Conservation (phyloP, 1,140 invertebrate species). For the Lepidostoma basale region DNA sequence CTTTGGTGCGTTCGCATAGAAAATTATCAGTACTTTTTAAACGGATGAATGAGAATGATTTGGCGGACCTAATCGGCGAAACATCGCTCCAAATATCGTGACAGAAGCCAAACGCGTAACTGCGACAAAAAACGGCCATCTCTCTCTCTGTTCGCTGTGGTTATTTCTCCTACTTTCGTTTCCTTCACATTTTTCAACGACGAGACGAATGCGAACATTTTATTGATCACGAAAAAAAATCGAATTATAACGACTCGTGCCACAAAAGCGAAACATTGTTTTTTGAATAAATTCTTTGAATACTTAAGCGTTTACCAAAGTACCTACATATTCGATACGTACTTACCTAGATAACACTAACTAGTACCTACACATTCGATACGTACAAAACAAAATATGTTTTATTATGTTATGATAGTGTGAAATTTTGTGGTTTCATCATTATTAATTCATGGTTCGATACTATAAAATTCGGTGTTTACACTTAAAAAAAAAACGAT, state of each 20-base stretch:
- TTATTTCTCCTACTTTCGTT: neutral
- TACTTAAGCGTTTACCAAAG: too few species aligned
- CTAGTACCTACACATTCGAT: too few species aligned
- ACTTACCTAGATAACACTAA: too few species aligned
- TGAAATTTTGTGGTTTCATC: too few species aligned
- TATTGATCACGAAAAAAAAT: neutral
- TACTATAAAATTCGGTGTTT: too few species aligned
- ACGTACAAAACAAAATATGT: too few species aligned
- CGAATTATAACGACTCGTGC: neutral
- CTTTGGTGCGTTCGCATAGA: neutral
- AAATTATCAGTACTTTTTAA: slow-evolving; percentile 2
- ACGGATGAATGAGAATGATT: neutral
- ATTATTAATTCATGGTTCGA: too few species aligned
- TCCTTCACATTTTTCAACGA: neutral
- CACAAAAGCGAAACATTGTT: too few species aligned
- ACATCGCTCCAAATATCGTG: slow-evolving; percentile 44
- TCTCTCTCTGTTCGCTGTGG: neutral
- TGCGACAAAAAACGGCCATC: neutral
- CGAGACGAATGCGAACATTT: neutral
- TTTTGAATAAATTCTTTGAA: too few species aligned
- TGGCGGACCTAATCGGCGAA: slow-evolving; percentile 33
- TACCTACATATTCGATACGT: too few species aligned
- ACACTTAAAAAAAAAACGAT: too few species aligned
- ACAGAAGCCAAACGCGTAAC: slow-evolving; percentile 2
- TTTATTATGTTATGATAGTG: too few species aligned